Conservation (phyloP, 2,797 vertebrate genomes). For the Helarctos malayanus region DNA sequence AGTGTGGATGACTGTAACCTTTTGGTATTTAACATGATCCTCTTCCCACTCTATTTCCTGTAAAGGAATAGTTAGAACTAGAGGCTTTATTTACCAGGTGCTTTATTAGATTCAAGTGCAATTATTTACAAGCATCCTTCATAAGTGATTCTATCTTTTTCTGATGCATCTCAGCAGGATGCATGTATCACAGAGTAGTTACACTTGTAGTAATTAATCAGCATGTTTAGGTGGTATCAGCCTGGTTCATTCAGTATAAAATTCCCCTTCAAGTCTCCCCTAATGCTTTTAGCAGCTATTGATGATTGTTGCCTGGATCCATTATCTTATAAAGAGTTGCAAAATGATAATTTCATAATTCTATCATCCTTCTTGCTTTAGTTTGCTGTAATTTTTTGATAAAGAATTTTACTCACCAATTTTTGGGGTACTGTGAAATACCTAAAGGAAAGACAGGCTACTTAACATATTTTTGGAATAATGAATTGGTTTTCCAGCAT, state of each 20-base stretch:
- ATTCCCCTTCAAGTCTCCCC: background rate
- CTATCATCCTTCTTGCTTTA: background rate
- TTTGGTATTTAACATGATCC: background rate
- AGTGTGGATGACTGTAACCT: background rate
- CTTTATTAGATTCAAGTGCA: background rate
- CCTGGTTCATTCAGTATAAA: background rate
- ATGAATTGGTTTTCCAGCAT: background rate
- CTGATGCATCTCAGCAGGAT: background rate
- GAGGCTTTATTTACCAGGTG: background rate
- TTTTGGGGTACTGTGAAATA: background rate
- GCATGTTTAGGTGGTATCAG: background rate
- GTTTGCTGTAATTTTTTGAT: background rate
- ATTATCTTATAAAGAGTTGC: background rate
- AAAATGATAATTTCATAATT: conserved; percentile 20
- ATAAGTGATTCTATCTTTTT: background rate
- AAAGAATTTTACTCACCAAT: background rate
- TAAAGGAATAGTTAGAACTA: background rate
- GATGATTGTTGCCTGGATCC: background rate
- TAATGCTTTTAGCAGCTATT: background rate
- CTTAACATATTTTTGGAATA: background rate
- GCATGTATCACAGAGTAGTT: background rate
- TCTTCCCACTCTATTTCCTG: background rate
- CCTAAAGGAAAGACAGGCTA: background rate
- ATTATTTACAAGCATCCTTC: background rate
- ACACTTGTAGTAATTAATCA: background rate